Base-by-base conservation (phyloP, 23 tunicate species). In the Oikopleura vanhoeffeni region DNA sequence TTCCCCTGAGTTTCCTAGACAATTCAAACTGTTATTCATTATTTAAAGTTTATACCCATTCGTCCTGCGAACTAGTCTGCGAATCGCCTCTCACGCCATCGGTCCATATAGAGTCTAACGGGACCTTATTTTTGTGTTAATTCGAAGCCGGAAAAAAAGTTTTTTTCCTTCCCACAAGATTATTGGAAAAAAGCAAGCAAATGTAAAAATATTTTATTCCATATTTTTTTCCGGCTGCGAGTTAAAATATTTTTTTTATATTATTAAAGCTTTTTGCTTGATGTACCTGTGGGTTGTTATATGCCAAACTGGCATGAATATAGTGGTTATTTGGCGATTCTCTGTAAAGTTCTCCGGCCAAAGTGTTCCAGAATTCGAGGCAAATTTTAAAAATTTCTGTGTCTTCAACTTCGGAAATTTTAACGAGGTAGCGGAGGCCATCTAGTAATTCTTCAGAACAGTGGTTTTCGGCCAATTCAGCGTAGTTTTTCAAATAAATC, bases 301-400 rank as follows among this genome's bases (percentile, higher is more conserved):
- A 49, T 49, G 64, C 64, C 64, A 49, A 49, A 49, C 64, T 49
- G 24, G 64, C 64, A 24, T 49, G 64, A 49, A 49, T 49, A 13
- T 71, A n/a, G 3, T 71, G 79, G 30, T 71, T 71, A 3, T 18
- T 13, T 18, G 99, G 99, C 41, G 86, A 86, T 84, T 90, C 99
- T 35, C 91, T 67, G 91, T 95, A 95, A 28, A 95, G 76, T 40
- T 95, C 99, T 0, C 91, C 90, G 40, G 89, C 76, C 27, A 95
- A 86, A 35, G 91, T 84, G 42, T 95, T 87, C 99, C 99, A 95
- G 64, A 90, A 95, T 60, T 95, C 99, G 76, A 95, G 86, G 83
- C 99, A 95, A 33, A 95, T 89, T 67, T 95, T 95, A 57, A 95
- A 95, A n/a, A 95, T 90, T 85, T 95, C 99, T 0, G 96, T 91